Base-by-base conservation (phyloP, 2,888 invertebrate genomes). In the Drosophila testacea region DNA sequence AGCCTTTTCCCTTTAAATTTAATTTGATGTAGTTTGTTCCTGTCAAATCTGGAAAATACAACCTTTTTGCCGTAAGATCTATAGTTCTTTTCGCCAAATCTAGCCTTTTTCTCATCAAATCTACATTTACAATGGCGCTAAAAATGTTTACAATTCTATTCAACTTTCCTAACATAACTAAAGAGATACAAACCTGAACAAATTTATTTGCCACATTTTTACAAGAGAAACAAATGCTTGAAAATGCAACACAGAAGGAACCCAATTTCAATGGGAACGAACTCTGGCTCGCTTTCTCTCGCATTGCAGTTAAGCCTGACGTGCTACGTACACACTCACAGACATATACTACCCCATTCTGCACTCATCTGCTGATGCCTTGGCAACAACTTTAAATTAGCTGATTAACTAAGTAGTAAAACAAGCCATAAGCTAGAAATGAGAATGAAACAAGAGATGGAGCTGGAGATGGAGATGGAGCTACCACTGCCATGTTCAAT, bases 391-490 rank as follows among this genome's bases (percentile, higher is more conserved):
- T 87, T 87, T 87, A 83, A 83, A 83, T 83, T 83, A 87, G 83
- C 82, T 83, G 88, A 83, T 83, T 83, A 83, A 83, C 88, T 87
- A 84, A 87, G 77, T 79, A 82, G 88, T 79, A 79, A 82, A 84
- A 77, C 80, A 83, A 84, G 72, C 72, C 80, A 82, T 82, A 77
- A 77, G 85, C 82, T 69, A 64, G 65, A 65, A 56, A 34, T 57
- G 62, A 34, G 50, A 30, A 55, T 30, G 48, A 38, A 46, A 28
- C 38, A 6, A 42, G 54, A 36, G 39, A 7, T 22, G 42, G 41
- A 42, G 6, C 30, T n/a, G n/a, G 54, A 36, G 39, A 7, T 51
- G 10, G 30, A 48, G 44, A 50, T 36, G 57, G 66, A 67, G 48
- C 55, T 41, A 52, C 38, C 42, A 69, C 48, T 61, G 69, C 68